phyloP scores from a whole-genome alignment of 2,113 vertebrate species.

The Anguilla rostrata region DNA sequence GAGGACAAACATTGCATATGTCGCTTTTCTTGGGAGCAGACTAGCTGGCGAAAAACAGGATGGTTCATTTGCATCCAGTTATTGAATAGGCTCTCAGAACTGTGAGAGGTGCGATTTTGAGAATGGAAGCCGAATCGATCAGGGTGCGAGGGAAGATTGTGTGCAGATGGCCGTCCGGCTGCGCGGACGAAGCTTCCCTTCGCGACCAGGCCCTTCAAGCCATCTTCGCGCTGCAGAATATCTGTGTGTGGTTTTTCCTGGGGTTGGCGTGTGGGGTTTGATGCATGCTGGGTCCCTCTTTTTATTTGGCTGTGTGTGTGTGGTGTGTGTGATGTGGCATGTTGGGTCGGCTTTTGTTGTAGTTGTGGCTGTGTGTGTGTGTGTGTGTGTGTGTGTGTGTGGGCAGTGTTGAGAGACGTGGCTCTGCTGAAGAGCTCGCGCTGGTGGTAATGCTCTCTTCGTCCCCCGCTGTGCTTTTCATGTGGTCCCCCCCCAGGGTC shows the following conservation, averaged over 20 bases:
- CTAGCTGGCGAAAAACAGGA: background rate
- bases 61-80: too few species aligned
- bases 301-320: background rate
- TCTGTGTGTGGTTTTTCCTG: background rate
- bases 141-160: background rate
- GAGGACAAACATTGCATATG: background rate
- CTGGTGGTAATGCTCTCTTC: background rate
- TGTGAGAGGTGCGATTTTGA: too few species aligned
- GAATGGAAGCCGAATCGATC: background rate
- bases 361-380: too few species aligned
- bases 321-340: too few species aligned
- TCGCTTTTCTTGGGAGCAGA: background rate
- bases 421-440: background rate
- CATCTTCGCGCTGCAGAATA: too few species aligned
- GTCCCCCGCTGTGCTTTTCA: background rate
- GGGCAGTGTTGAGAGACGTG: too few species aligned
- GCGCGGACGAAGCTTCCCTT: background rate
- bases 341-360: too few species aligned
- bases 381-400: too few species aligned
- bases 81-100: background rate
- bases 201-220: background rate
- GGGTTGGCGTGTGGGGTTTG: background rate
- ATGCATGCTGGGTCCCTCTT: background rate
- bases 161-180: background rate
- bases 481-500: background rate